Evolutionary conservation across 2,888 invertebrate genomes (phyloP), one percentile per base, ranked within the genome.

Genomic region (Steinernema carpocapsae): DNA sequence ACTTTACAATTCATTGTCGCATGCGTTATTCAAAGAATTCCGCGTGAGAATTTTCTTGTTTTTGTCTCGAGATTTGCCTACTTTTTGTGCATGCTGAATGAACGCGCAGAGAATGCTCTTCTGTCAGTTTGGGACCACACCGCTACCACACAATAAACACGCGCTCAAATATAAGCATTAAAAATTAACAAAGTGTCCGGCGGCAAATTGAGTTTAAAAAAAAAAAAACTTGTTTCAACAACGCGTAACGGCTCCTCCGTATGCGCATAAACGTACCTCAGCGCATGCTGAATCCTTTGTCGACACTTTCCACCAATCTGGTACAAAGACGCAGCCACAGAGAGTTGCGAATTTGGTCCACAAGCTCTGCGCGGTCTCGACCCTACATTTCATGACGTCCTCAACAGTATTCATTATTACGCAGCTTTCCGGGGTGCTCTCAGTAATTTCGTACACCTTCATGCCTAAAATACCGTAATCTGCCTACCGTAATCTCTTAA

Each of bases 321-420:
- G 76, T 22, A 79, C 77, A 72, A 84, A 86, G 29, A 77, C 74
- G 74, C 83, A 84, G 19, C 86, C 85, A 73, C 85, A 85, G 51
- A 77, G 59, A 17, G 75, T 43, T 6, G 75, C 71, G 24, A 78
- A n/a, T 42, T 75, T 59, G 26, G 78, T 73, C 77, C 78, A 77
- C 12, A 74, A 43, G 71, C 72, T 82, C 12, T 76, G 71, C 14
- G 76, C 73, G 24, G 78, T 46, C 42, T 76, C 59, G 42, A 80
- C 52, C 37, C 77, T 72, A 48, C 81, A 82, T 48, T 78, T 77
- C 46, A 72, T 73, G 51, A 72, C 45, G 22, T 82, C 82, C 51
- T 83, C 81, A 51, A 76, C 74, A 6, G 73, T 72, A 14, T 76
- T 75, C 51, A 72, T 76, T 22, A 82, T 74, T 26, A 73, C 59